Percentiles rank a stretch among this genome's conserved stretches.
phyloP scores from a whole-genome alignment of 2,113 vertebrate genomes.

The Otis tarda region DNA sequence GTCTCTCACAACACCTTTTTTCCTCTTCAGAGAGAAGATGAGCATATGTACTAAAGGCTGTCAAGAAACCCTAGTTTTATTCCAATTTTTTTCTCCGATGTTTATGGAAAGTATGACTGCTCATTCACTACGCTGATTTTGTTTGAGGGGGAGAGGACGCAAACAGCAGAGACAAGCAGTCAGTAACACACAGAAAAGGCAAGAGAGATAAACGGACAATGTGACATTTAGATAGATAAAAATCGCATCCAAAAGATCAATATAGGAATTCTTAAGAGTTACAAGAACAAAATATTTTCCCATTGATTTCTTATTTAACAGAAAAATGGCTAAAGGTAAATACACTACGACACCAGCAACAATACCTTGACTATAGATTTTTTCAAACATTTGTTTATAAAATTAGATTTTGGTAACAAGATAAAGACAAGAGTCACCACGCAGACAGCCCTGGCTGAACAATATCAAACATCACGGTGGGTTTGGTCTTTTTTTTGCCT shows the following conservation, averaged over 20 bases:
- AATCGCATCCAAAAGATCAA: constrained; percentile 64
- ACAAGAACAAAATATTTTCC: constrained; percentile 72
- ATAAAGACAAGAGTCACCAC: background rate
- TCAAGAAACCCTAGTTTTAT: background rate
- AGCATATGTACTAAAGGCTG: background rate
- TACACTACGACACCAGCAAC: background rate
- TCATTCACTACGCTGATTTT: background rate
- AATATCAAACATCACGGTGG: background rate
- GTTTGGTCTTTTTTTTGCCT: background rate
- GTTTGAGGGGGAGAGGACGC: background rate
- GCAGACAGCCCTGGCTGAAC: background rate
- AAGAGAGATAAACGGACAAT: constrained; percentile 38
- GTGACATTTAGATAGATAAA: constrained; percentile 66
- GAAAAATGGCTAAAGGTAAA: constrained; percentile 52
- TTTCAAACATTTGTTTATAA: background rate
- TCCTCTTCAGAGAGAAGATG: background rate
- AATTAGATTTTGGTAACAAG: constrained; percentile 26
- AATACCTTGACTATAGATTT: background rate
- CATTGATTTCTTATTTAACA: constrained; percentile 72
- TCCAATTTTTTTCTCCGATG: background rate
- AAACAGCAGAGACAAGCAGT: background rate
- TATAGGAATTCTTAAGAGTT: constrained; percentile 65
- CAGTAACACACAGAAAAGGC: background rate
- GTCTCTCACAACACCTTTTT: background rate
- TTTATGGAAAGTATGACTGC: background rate